Evolutionary conservation across 2,888 invertebrate species (phyloP).

Genomic region (Drosophila lacicola): DNA sequence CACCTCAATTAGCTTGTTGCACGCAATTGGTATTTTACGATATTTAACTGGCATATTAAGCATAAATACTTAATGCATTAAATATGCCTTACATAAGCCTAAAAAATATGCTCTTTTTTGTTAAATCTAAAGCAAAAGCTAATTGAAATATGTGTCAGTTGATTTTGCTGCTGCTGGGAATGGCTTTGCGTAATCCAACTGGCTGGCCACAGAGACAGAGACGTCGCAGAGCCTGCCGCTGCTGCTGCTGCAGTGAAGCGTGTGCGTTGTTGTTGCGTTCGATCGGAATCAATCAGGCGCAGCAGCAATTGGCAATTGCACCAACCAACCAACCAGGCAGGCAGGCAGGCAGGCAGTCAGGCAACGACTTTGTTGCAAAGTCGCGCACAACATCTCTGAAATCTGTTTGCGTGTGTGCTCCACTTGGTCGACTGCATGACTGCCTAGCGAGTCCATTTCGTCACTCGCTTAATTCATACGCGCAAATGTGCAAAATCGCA

Average conservation of each 20-base stretch:
- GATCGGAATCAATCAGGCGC: conserved; percentile 79
- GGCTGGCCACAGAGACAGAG: background rate
- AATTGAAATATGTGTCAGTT: conserved; percentile 70
- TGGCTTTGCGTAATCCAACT: conserved; percentile 68
- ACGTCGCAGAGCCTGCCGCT: conserved; percentile 18
- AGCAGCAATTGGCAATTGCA: conserved; percentile 53
- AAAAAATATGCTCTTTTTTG: conserved; percentile 5
- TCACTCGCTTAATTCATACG: conserved; percentile 77
- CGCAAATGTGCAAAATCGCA: conserved; percentile 78
- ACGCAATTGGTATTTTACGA: background rate
- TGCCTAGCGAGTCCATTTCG: conserved; percentile 64
- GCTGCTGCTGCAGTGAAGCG: conserved; percentile 28
- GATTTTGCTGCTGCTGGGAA: conserved; percentile 47
- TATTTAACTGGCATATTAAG: conserved; percentile 1
- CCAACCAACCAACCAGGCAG: conserved; percentile 36
- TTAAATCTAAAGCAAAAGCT: conserved; percentile 51
- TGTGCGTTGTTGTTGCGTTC: conserved; percentile 59
- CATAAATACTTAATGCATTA: conserved; percentile 4
- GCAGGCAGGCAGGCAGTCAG: conserved; percentile 41
- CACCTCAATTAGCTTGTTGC: background rate
- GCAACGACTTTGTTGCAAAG: conserved; percentile 50
- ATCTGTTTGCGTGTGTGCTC: conserved; percentile 54
- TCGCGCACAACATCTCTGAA: conserved; percentile 14
- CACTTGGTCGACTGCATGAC: conserved; percentile 47
- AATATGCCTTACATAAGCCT: conserved; percentile 38